Conservation (phyloP, 35 echinoderm and acorn worm species). For the Amphiura filiformis region DNA sequence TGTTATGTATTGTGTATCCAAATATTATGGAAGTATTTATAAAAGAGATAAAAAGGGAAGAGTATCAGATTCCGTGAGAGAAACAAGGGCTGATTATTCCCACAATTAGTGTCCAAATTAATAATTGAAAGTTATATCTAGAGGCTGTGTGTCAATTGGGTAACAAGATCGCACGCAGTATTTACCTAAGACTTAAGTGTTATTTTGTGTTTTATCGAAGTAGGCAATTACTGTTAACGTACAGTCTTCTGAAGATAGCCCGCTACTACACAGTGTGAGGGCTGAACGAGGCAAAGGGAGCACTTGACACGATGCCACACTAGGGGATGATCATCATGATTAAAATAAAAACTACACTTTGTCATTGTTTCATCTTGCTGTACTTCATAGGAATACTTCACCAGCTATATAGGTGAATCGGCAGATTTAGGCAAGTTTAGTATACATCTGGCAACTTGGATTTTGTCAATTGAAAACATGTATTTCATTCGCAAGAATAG, state of each 20-base stretch:
- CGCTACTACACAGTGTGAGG: not conserved
- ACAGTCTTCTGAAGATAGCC: not conserved
- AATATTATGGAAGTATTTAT: too few species aligned
- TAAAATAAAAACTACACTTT: too few species aligned
- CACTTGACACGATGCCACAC: not conserved
- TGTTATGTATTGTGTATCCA: too few species aligned
- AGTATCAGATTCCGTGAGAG: not conserved
- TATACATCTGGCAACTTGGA: not conserved
- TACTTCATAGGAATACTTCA: not conserved
- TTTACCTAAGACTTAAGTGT: not conserved
- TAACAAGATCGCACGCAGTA: not conserved
- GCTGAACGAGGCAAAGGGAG: not conserved
- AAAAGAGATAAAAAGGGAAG: too few species aligned
- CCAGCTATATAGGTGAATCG: not conserved
- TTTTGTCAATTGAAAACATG: too few species aligned
- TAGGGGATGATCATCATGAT: too few species aligned
- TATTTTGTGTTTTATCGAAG: not conserved
- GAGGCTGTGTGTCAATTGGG: not conserved
- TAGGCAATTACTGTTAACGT: not conserved
- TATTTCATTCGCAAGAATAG: too few species aligned
- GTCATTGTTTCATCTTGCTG: not conserved
- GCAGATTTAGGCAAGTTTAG: not conserved
- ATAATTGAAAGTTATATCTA: conserved; percentile 5
- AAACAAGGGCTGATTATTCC: not conserved
- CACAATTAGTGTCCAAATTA: conserved; percentile 5